Evolutionary conservation across 1,140 invertebrate species (phyloP), one percentile per base, ranked within the genome.

Genomic region (Dolichoris vasculosae): DNA sequence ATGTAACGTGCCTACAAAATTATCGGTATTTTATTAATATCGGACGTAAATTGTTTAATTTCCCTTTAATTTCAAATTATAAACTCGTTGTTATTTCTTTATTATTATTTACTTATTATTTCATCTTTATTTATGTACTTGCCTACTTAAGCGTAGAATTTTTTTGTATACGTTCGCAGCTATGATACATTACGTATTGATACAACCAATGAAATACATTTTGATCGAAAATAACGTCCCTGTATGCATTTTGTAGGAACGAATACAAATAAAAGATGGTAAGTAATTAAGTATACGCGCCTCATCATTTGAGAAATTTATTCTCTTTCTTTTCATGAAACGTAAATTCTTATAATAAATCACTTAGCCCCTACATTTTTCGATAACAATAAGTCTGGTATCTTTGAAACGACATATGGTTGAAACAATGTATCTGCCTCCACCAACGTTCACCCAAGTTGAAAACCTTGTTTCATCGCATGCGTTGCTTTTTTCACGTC

Each of bases 331-430:
- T 30, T 35, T 69, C 35, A 13, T 15, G 40, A 40, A 69, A 20
- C 3, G 32, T 40, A 35, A 30, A 38, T 69, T 6, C 17, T 69
- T 40, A 40, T n/a, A 43, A 73, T 73, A 73, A 73, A 43, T 73
- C 69, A 73, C 32, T n/a, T 73, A n/a, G 32, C 38, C 69, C 69
- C 40, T 43, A 2, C 0, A 23, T 20, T n/a, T 43, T 17, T 20
- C 69, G 13, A 9, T 7, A 43, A 73, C 38, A n/a, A 43, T 73
- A 73, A 43, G 23, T 73, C 11, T 73, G 38, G 13, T 26, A n/a
- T 73, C 38, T 73, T 73, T 43, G 40, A 43, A 43, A 43, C 38
- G 40, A 73, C 69, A 73, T 73, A 73, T 73, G 69, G 69, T 8
- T 73, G 43, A 73, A 73, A 73, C 69, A 73, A 73, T 73, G n/a